Evolutionary conservation across 2,888 invertebrate genomes (phyloP), one percentile per base, ranked within the genome.

Genomic region (Spisula subtruncata): DNA sequence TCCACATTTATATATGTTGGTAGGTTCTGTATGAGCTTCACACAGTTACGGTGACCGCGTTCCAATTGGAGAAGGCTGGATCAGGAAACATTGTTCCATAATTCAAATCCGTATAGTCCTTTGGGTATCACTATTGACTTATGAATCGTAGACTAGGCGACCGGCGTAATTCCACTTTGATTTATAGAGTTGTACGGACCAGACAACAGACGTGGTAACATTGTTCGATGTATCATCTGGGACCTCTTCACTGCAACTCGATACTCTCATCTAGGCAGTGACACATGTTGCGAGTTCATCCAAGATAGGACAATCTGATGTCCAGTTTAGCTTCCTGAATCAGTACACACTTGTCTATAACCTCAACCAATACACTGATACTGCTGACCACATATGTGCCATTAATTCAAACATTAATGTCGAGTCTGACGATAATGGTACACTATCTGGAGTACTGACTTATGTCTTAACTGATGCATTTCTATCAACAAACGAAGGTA

Each of bases 191-290:
- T n/a, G n/a, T n/a, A n/a, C n/a, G n/a, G n/a, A n/a, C n/a, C n/a
- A n/a, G n/a, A n/a, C n/a, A n/a, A n/a, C n/a, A n/a, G n/a, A 83
- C 29, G 83, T 83, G 16, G 83, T 71, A n/a, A 14, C 71, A 25
- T 35, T 71, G 10, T 41, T 83, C 71, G 83, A 83, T 48, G n/a
- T 71, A 0, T 35, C 60, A 10, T 35, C 83, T n/a, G 12, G 29
- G 5, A 83, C 66, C 10, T 20, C 32, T 0, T 14, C 46, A 29
- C 18, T 12, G 12, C 46, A 66, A 20, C 20, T 83, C 0, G 25
- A 83, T 46, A 71, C 4, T 10, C 71, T 66, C 16, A 29, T 48
- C 29, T 5, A 71, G 16, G 83, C 83, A 1, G 71, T 32, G 20
- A 32, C 25, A 1, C 29, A 66, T 20, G 10, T 83, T 20, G 60